phyloP scores from a whole-genome alignment of 2,888 invertebrate genomes.

The Acleris sparsana region DNA sequence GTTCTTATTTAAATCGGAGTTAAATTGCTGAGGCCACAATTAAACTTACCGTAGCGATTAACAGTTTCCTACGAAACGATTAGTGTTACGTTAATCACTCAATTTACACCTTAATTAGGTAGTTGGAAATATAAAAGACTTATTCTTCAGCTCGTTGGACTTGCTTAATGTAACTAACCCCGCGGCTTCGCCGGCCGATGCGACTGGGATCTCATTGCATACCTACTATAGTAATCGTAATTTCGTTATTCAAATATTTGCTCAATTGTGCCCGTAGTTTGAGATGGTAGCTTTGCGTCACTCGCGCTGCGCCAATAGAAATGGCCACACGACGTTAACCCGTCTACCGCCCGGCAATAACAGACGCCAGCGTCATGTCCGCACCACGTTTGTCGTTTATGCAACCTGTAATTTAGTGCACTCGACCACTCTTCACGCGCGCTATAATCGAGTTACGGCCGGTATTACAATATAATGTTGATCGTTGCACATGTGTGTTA shows the following conservation, averaged over 20 bases:
- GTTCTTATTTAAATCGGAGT: no score
- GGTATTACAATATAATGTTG: slow-evolving; percentile 55
- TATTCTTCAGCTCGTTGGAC: no score
- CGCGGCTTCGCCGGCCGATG: neutral
- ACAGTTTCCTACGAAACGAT: no score
- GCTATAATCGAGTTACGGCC: slow-evolving; percentile 53
- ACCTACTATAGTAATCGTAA: neutral
- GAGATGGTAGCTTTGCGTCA: slow-evolving; percentile 9
- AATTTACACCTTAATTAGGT: no score
- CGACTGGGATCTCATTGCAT: neutral
- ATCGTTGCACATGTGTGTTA: slow-evolving; percentile 42
- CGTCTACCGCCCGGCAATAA: slow-evolving; percentile 3
- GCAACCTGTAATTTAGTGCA: slow-evolving; percentile 55
- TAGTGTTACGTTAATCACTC: no score
- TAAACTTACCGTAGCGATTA: no score
- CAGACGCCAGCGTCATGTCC: slow-evolving; percentile 24
- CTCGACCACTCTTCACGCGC: slow-evolving; percentile 57
- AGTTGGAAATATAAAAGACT: no score
- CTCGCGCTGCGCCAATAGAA: slow-evolving; percentile 12
- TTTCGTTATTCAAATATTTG: slow-evolving; percentile 20
- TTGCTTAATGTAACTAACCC: neutral
- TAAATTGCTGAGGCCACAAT: no score
- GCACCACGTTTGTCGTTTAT: slow-evolving; percentile 40
- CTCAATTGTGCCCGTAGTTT: slow-evolving; percentile 18
- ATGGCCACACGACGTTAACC: neutral